Conservation (phyloP, 2,888 invertebrate species). For the Epinotia demarniana region DNA sequence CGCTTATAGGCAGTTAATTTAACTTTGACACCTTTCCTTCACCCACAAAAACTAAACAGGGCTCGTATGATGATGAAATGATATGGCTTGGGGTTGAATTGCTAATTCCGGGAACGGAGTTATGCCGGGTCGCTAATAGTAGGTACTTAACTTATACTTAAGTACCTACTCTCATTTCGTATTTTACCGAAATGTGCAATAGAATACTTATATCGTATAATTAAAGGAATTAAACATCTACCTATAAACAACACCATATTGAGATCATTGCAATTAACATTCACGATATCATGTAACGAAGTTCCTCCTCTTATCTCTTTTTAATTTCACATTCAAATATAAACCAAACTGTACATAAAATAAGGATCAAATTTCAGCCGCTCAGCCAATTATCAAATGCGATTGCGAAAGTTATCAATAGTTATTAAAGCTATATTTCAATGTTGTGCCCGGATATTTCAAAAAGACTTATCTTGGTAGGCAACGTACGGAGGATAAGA, state of each 20-base stretch:
- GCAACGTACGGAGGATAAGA: background rate
- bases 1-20: background rate
- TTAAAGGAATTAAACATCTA: constrained; percentile 16
- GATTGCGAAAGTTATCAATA: background rate
- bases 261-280: constrained; percentile 33
- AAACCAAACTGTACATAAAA: background rate
- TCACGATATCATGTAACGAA: constrained; percentile 12
- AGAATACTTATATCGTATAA: constrained; percentile 12
- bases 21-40: too few species aligned
- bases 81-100: too few species aligned
- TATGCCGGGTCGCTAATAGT: too few species aligned
- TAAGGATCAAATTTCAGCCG: background rate
- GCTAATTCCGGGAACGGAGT: too few species aligned
- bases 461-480: constrained; percentile 8
- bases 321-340: background rate
- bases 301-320: background rate
- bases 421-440: constrained; percentile 35
- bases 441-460: background rate
- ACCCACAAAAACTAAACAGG: too few species aligned
- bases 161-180: background rate
- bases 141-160: too few species aligned
- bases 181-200: background rate
- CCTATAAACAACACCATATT: constrained; percentile 36
- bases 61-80: too few species aligned
- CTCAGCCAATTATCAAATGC: background rate